These are phyloP conservation scores for Callionymus lyra DNA, from an alignment of 2,113 vertebrate genomes.

Conservation along the genomic window DNA sequence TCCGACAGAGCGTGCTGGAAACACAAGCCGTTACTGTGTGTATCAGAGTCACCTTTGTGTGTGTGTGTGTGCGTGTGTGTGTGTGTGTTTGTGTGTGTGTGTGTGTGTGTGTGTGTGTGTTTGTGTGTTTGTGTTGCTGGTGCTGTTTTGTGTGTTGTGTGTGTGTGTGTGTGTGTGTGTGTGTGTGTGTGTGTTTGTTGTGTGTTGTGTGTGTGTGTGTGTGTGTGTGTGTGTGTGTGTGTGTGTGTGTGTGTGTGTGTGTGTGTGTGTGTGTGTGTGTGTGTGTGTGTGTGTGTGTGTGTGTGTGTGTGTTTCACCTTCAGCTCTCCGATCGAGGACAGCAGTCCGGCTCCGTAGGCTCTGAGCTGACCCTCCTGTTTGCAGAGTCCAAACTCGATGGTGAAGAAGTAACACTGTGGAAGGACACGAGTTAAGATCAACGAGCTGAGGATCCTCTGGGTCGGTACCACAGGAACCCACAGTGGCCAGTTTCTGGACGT, in stretches of 20 bases:
- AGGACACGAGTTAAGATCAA: slow-evolving; percentile 5
- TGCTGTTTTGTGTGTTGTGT: too few relatives aligned
- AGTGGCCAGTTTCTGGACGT: slow-evolving; percentile 94
- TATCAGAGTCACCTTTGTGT: not conserved
- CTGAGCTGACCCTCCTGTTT: slow-evolving; percentile 95
- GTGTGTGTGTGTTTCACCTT: slow-evolving; percentile 63
- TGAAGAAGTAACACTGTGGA: slow-evolving; percentile 95
- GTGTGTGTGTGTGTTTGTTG: not conserved
- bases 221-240: not conserved
- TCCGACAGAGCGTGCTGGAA: slow-evolving; percentile 89
- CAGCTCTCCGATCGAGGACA: slow-evolving; percentile 94
- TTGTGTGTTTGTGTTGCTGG: too few relatives aligned
- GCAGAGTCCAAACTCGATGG: slow-evolving; percentile 95
- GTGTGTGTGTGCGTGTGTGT: slow-evolving; percentile 1
- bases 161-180: too few relatives aligned
- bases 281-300: slow-evolving; percentile 5
- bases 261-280: not conserved
- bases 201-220: too few relatives aligned
- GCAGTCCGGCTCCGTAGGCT: slow-evolving; percentile 89
- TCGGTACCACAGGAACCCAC: slow-evolving; percentile 69
- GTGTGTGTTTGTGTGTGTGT: slow-evolving; percentile 1
- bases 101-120: slow-evolving; percentile 3
- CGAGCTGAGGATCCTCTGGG: too few relatives aligned
- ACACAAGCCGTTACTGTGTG: not conserved
- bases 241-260: too few relatives aligned